A percentile compares a stretch with the other conserved stretches of the same genome.
phyloP scores from a whole-genome alignment of 2,888 invertebrate genomes.

The Ferdinandea cuprea region DNA sequence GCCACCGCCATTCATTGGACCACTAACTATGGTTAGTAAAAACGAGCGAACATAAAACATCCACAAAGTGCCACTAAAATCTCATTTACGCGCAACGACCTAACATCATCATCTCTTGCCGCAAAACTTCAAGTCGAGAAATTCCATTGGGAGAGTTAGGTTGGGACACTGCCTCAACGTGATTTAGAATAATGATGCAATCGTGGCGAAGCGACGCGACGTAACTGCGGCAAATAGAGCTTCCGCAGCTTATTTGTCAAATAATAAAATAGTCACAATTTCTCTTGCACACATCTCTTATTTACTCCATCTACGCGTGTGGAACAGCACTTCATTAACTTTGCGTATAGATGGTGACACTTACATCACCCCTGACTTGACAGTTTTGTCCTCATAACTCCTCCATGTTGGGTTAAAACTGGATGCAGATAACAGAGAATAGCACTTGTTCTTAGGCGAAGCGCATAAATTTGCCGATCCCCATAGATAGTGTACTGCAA shows the following conservation, averaged over 20 bases:
- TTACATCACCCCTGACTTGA: slow-evolving; percentile 38
- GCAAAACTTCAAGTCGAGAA: slow-evolving; percentile 7
- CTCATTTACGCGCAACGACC: slow-evolving; percentile 25
- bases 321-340: slow-evolving; percentile 41
- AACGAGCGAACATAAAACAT: slow-evolving; percentile 33
- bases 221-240: slow-evolving; percentile 20
- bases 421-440: slow-evolving; percentile 16
- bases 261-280: slow-evolving; percentile 31
- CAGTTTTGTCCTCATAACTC: slow-evolving; percentile 23
- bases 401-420: slow-evolving; percentile 3
- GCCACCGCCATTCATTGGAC: slow-evolving; percentile 1
- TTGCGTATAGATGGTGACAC: slow-evolving; percentile 25
- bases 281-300: slow-evolving; percentile 18
- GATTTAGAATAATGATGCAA: slow-evolving; percentile 48
- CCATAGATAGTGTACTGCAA: slow-evolving; percentile 3
- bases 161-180: slow-evolving; percentile 20
- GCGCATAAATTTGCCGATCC: slow-evolving; percentile 22
- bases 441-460: slow-evolving; percentile 42
- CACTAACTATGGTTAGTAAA: slow-evolving; percentile 20
- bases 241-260: slow-evolving; percentile 51
- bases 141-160: no score
- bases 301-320: slow-evolving; percentile 12
- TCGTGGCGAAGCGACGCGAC: no score
- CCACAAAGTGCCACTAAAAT: slow-evolving; percentile 34
- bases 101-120: slow-evolving; percentile 5